Evolutionary conservation across 2,113 vertebrate genomes (phyloP).

Genomic region (Gymnobelideus leadbeateri): DNA sequence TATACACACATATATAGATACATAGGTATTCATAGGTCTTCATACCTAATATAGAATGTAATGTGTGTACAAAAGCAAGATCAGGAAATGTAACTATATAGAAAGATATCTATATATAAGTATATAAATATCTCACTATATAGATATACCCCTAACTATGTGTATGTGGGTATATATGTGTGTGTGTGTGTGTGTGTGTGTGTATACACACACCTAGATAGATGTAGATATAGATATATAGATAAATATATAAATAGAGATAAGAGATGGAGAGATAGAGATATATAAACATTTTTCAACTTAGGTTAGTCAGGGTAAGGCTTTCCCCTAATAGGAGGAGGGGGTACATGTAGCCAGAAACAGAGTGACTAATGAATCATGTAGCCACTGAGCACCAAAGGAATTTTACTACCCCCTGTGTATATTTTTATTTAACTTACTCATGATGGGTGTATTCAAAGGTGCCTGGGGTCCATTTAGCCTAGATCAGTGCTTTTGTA

Average conservation of each 20-base stretch:
- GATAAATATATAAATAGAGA: no score
- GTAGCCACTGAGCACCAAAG: neutral
- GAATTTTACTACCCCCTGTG: conserved; percentile 5
- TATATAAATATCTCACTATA: neutral
- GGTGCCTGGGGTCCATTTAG: neutral
- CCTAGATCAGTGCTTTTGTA: conserved; percentile 1
- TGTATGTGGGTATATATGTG: neutral
- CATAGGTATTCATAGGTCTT: neutral
- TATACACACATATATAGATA: neutral
- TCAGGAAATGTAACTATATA: neutral
- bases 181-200: neutral
- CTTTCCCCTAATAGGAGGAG: neutral
- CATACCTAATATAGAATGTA: neutral
- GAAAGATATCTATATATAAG: neutral
- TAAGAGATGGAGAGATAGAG: no score
- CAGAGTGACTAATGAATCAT: neutral
- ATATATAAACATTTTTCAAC: neutral
- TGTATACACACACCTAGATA: no score
- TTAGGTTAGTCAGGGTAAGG: neutral
- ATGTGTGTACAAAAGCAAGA: neutral
- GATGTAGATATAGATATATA: no score
- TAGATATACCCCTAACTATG: neutral
- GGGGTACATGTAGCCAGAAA: neutral
- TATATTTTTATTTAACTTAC: neutral
- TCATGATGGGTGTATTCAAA: neutral